These are phyloP conservation scores for Willowsia nigromaculata DNA, from an alignment of 2,888 invertebrate genomes.

Conservation along the genomic window DNA sequence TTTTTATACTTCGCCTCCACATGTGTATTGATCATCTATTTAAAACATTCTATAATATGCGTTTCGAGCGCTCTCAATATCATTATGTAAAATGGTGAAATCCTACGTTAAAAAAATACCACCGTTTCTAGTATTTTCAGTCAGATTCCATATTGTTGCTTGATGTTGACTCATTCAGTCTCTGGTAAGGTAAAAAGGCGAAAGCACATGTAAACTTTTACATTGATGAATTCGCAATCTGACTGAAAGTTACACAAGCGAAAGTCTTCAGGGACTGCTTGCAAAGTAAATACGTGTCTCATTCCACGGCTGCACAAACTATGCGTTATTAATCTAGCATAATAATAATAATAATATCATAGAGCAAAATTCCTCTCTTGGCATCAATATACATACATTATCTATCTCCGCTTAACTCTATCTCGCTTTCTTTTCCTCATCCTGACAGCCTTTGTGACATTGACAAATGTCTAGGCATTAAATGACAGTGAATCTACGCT, in stretches of 20 bases:
- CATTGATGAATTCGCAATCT: background rate
- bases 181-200: background rate
- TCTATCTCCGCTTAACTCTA: constrained; percentile 1
- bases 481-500: constrained; percentile 55
- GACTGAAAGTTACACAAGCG: background rate
- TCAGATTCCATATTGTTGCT: too few species aligned
- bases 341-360: background rate
- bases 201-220: background rate
- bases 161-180: too few species aligned
- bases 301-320: background rate
- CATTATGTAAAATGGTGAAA: too few species aligned
- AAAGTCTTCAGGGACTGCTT: background rate
- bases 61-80: too few species aligned
- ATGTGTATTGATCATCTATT: too few species aligned
- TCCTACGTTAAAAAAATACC: too few species aligned
- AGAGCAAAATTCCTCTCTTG: background rate
- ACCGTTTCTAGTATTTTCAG: too few species aligned
- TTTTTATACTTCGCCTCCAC: background rate
- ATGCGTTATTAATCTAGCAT: background rate
- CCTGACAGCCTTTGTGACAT: constrained; percentile 60
- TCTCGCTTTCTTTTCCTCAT: constrained; percentile 50
- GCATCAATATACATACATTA: background rate
- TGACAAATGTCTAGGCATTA: constrained; percentile 68
- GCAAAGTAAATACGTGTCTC: background rate
- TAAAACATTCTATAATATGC: too few species aligned